These are phyloP conservation scores for Chlamydotis undulata DNA, from an alignment of 2,113 vertebrate genomes.

Conservation along the genomic window DNA sequence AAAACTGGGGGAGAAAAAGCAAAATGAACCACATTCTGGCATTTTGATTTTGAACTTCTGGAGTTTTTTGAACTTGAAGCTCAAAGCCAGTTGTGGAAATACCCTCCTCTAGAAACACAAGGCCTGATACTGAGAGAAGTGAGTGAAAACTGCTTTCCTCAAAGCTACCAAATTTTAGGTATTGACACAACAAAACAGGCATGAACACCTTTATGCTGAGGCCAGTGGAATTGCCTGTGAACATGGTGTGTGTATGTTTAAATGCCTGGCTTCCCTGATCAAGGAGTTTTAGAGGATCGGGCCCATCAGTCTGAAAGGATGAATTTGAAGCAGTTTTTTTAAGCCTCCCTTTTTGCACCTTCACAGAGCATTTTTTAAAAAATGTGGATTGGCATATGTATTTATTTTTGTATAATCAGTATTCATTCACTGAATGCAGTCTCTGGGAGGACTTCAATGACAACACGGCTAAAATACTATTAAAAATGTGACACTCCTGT, in stretches of 20 bases:
- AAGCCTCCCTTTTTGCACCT: not conserved
- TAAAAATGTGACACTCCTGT: not conserved
- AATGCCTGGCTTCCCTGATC: not conserved
- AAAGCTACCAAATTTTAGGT: not conserved
- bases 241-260: not conserved
- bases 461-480: not conserved
- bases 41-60: not conserved
- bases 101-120: not conserved
- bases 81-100: not conserved
- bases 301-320: not conserved
- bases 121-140: not conserved
- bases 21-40: not conserved
- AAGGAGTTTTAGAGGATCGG: not conserved
- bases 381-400: not conserved
- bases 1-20: not conserved
- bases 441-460: not conserved
- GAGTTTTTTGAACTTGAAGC: not conserved
- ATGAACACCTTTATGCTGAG: not conserved
- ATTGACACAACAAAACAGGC: not conserved
- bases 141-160: not conserved
- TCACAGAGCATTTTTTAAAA: rapidly evolving
- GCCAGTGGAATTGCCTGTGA: not conserved
- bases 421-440: not conserved
- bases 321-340: not conserved
- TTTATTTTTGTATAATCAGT: not conserved